Base-by-base conservation (phyloP, 2,113 vertebrate genomes). In the Lucifuga dentata region DNA sequence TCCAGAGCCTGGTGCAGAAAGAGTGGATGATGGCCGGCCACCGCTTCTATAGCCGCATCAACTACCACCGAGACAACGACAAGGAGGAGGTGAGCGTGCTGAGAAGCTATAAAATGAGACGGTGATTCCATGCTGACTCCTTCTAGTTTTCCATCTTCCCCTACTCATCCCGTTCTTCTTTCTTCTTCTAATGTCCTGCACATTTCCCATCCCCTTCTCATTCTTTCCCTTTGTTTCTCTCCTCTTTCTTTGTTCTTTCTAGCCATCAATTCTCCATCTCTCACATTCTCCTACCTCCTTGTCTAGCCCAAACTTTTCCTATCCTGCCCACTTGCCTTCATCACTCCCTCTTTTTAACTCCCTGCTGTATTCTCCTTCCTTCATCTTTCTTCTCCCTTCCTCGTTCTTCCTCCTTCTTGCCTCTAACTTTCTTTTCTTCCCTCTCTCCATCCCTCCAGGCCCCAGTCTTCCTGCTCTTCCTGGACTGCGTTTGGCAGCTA, bases 401-500 rank as follows among this genome's bases (percentile, higher is more conserved):
- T 8, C 11, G 33, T 6, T 29, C 33, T 19, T 40, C 35, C n/a
- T 8, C 19, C 1, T 29, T 16, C 11, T 21, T 17, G 8, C 11
- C 20, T 11, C 23, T 21, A 4, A 17, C 36, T n/a, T 13, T 11
- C 11, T 16, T 53, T 24, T 11, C 2, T 29, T 21, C 7, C 2
- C 19, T 5, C 10, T 11, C 2, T 26, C 16, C 36, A 35, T 21
- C 13, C 13, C 58, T 11, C 5, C 84, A 99, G 97, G 93, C 96
- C 1, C 95, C 97, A 0, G 92, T 98, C 63, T 98, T 99, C 85
- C 90, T 96, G 80, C 93, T 99, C 0, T 98, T 98, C 87, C 92
- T 99, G 76, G 96, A 99, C 64, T 98, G 97, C 8, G 87, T 94
- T 2, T 98, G 97, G 97, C 97, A 99, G 90, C 90, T 98, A 38